Conservation (phyloP, 2,113 vertebrate species). For the Chunga burmeisteri region DNA sequence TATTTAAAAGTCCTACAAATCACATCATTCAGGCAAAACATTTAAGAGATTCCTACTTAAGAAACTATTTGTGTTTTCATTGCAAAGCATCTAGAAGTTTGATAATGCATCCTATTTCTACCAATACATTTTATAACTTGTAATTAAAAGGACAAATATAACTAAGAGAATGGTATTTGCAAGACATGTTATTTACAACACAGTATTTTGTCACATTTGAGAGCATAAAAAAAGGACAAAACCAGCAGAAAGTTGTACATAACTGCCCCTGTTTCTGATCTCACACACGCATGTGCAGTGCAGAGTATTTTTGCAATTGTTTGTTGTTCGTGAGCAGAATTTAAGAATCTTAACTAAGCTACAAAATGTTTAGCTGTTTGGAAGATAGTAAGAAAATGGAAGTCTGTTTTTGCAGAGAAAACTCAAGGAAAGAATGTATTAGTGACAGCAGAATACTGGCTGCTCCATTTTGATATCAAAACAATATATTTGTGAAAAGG, state of each 20-base stretch:
- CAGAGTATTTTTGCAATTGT: background rate
- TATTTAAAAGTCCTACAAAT: background rate
- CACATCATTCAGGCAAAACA: background rate
- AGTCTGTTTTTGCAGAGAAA: background rate
- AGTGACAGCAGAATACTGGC: background rate
- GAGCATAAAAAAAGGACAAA: background rate
- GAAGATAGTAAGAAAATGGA: background rate
- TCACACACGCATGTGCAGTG: background rate
- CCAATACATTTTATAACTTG: constrained; percentile 21
- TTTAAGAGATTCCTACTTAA: background rate
- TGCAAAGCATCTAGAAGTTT: constrained; percentile 4
- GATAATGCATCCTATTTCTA: constrained; percentile 13
- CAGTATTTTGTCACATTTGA: background rate
- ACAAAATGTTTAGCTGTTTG: background rate
- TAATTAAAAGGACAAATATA: background rate
- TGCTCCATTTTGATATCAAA: background rate
- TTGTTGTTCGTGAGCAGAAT: background rate
- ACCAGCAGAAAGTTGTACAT: background rate
- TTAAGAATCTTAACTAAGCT: background rate
- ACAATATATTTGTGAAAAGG: background rate
- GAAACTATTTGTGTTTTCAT: background rate
- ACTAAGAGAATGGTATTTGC: background rate
- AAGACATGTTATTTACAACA: background rate
- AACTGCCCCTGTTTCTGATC: background rate
- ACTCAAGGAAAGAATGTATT: background rate